Evolutionary conservation across 1,140 invertebrate genomes (phyloP), one percentile per base, ranked within the genome.

Genomic region (Nasonia longicornis): DNA sequence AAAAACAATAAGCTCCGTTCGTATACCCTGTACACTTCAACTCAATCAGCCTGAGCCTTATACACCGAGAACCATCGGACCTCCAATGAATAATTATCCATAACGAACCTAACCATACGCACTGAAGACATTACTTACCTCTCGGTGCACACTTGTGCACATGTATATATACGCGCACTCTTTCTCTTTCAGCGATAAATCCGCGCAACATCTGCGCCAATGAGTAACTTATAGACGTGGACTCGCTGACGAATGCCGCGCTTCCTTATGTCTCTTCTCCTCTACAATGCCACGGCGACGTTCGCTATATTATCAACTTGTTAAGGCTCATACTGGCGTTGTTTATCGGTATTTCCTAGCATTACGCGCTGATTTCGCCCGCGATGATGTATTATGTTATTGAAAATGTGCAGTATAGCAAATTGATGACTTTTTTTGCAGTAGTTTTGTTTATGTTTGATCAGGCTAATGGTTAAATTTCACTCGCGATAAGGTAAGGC

Each of bases 51-150:
- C 58, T 31, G 26, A 67, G 3, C 52, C 58, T 63, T 63, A 63
- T 20, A 63, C 35, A 16, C 20, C 2, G 52, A 16, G 52, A 58
- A 6, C 52, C 16, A 58, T 20, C 20, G 2, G 52, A 64, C 58
- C 52, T 22, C 52, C 70, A 80, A 83, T 83, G 82, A 81, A 81
- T 81, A 77, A 81, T 81, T 73, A 73, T 12, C 69, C 67, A 63
- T 70, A 81, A 76, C 75, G 80, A 72, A 70, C 52, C 11, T 66
- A 26, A 35, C 3, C 14, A n/a, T 26, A 81, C 72, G 66, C 82
- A 83, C 83, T 86, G 83, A 85, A 86, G 85, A 86, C 85, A 85
- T 86, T 85, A 87, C 84, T 86, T 86, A 86, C 82, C 78, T 82
- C 64, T 42, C 38, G 7, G 79, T 80, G 84, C 83, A 79, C 80